Evolutionary conservation across 2,113 vertebrate genomes (phyloP).

Genomic region (Oreochromis tanganicae): DNA sequence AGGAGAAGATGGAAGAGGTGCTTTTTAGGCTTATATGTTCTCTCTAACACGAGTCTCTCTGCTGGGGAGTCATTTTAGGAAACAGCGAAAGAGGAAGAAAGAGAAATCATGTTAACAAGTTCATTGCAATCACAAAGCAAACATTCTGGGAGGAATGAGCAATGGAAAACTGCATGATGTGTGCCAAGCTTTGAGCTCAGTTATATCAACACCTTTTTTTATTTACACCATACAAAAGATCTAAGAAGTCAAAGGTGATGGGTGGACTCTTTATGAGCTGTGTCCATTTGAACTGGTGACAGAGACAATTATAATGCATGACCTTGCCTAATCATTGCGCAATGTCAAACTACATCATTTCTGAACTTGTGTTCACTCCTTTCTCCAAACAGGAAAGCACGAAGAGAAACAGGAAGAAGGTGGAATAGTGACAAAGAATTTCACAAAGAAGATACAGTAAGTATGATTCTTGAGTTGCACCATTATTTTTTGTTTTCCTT

Average conservation of each 20-base stretch:
- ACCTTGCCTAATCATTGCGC: neutral
- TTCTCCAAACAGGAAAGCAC: slow-evolving; percentile 80
- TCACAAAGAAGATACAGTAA: slow-evolving; percentile 99
- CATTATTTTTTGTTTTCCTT: rapidly evolving
- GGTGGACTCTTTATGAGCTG: neutral
- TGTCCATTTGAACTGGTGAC: neutral
- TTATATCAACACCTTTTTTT: neutral
- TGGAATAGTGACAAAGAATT: slow-evolving; percentile 97
- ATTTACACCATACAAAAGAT: neutral
- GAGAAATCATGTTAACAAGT: neutral
- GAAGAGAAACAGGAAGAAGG: slow-evolving; percentile 97
- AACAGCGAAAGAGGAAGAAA: neutral
- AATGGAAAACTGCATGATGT: neutral
- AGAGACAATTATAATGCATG: neutral
- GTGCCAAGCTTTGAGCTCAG: neutral
- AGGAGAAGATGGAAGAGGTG: neutral
- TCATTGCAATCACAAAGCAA: neutral
- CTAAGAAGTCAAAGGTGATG: neutral
- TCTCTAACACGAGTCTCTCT: neutral
- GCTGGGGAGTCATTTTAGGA: neutral
- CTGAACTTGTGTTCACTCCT: neutral
- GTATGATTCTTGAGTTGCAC: slow-evolving; percentile 40
- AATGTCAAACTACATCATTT: neutral
- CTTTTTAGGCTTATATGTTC: neutral
- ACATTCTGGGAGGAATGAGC: neutral